Base-by-base conservation (phyloP, 2,113 vertebrate species). In the Lophius piscatorius region DNA sequence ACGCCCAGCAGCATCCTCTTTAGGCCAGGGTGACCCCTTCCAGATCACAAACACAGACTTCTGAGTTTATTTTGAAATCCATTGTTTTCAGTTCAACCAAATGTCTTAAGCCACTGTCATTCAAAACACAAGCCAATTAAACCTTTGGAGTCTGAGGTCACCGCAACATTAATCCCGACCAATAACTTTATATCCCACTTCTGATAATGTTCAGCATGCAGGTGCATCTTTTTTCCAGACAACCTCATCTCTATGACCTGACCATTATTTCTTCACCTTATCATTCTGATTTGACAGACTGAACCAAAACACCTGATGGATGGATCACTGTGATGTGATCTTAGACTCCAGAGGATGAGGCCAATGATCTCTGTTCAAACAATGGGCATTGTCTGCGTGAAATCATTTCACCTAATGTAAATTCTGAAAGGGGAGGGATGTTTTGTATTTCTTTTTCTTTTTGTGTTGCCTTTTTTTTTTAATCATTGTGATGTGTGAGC, bases 401-500 rank as follows among this genome's bases (percentile, higher is more conserved):
- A 74, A 63, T 60, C 18, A 51, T 76, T 82, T 79, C 50, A 65
- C 31, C 24, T 69, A 47, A 41, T 78, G 59, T 72, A 59, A 71
- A 52, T 61, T 70, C 46, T 65, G 18, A 28, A 63, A 63, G 29
- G 10, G 44, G 58, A 58, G 29, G 33, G 9, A 48, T 28, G 13
- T 26, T 46, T 57, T 28, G 35, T 16, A 44, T 58, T 70, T 17
- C 17, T 50, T 60, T 74, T 73, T 68, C 67, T 42, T 41, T 51
- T 42, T 16, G 18, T 55, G 4, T 31, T 31, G 29, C 29, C 5
- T 7, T 44, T 5, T 49, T 60, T 74, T 57, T 57, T 39, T 20
- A 82, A 20, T 52, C 35, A 84, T 72, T 74, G 66, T 68, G 70
- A 83, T 82, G 76, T 89, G 66, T 84, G 76, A 87, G 91, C 90